phyloP scores from a whole-genome alignment of 2,113 vertebrate species.

The Charina bottae region DNA sequence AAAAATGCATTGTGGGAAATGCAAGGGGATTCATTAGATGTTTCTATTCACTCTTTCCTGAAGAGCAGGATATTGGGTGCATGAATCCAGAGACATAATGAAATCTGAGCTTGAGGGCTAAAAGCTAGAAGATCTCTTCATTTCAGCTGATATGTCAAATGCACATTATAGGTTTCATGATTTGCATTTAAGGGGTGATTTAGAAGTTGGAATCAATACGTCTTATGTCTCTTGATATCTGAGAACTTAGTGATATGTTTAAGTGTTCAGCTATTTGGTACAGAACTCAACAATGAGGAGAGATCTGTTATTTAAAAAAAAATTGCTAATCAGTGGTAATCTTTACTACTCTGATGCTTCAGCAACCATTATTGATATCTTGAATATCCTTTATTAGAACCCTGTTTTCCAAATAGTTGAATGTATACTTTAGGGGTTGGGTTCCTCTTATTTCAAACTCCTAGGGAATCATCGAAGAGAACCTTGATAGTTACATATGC shows the following conservation, averaged over 20 bases:
- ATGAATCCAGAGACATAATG: neutral
- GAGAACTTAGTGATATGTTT: conserved; percentile 10
- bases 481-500: neutral
- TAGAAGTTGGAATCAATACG: neutral
- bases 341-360: neutral
- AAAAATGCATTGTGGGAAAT: neutral
- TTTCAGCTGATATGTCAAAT: neutral
- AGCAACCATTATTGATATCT: neutral
- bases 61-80: neutral
- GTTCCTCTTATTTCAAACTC: neutral
- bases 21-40: neutral
- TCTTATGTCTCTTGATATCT: conserved; percentile 7
- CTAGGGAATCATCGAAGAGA: neutral
- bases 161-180: neutral
- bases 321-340: neutral
- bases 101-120: neutral
- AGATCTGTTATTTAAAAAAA: neutral
- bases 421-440: neutral
- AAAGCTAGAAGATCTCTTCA: neutral
- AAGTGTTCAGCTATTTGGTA: conserved; percentile 9
- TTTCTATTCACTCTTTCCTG: neutral
- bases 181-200: neutral
- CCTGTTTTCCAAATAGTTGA: neutral
- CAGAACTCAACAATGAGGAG: neutral
- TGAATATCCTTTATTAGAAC: neutral